phyloP scores from a whole-genome alignment of 2,113 vertebrate genomes.

The Hemiprocne comata region DNA sequence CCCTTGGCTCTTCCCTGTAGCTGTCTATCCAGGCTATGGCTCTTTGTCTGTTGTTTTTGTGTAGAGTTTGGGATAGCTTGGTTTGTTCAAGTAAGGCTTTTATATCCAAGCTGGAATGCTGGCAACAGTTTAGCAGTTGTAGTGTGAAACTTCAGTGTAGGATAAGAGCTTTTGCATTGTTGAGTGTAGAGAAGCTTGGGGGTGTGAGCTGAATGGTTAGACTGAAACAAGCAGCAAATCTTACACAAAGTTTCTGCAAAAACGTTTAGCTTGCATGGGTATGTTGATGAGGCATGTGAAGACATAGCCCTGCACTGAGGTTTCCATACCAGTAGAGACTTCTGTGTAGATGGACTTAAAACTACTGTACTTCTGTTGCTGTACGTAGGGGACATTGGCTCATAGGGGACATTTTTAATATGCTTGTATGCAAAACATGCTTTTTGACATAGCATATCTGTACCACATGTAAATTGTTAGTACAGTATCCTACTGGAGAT shows the following conservation, averaged over 20 bases:
- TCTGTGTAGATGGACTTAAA: background rate
- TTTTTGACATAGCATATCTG: background rate
- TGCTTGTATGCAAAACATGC: background rate
- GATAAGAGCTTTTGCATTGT: background rate
- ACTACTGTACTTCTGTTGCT: background rate
- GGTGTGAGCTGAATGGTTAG: background rate
- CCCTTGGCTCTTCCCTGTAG: background rate
- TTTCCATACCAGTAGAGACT: background rate
- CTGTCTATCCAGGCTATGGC: background rate
- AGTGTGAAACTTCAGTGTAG: background rate
- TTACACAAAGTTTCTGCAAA: background rate
- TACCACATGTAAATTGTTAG: background rate
- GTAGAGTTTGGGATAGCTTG: background rate
- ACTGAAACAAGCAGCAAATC: background rate
- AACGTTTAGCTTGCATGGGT: background rate
- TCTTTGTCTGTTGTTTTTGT: background rate
- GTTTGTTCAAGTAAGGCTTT: background rate
- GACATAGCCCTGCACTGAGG: background rate
- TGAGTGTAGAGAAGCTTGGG: background rate
- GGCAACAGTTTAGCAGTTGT: background rate
- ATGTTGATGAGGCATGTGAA: background rate
- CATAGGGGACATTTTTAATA: background rate
- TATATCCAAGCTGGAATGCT: background rate
- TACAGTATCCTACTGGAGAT: background rate
- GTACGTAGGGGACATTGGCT: no score